Conservation (phyloP, 2,113 vertebrate species). For the Bos javanicus region DNA sequence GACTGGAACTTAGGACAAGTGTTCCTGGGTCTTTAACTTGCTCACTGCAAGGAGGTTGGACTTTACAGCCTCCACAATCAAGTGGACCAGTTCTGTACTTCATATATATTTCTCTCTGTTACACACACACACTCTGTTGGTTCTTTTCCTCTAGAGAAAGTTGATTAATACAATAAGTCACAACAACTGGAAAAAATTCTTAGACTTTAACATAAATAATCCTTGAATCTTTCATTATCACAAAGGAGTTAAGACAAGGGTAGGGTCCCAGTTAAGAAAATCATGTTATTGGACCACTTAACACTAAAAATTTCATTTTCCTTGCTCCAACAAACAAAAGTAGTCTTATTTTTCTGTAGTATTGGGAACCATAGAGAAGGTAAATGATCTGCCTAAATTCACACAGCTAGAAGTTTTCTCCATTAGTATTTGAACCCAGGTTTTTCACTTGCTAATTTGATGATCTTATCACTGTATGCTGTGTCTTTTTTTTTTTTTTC, state of each 20-base stretch:
- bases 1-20: not conserved
- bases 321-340: not conserved
- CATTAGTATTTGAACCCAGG: not conserved
- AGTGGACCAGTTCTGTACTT: not conserved
- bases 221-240: not conserved
- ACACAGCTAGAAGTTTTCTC: not conserved
- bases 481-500: not conserved
- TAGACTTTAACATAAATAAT: constrained; percentile 21
- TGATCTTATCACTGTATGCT: not conserved
- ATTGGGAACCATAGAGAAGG: not conserved
- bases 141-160: not conserved
- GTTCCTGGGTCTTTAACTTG: not conserved
- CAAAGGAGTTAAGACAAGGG: not conserved
- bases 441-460: not conserved
- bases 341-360: not conserved
- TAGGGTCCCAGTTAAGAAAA: not conserved
- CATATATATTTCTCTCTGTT: not conserved
- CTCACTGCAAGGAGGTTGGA: not conserved
- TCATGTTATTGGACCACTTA: not conserved
- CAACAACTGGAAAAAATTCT: constrained; percentile 27
- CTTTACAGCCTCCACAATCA: not conserved
- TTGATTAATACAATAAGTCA: not conserved
- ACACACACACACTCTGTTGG: not conserved
- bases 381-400: not conserved
- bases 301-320: not conserved